Percentiles rank a stretch among this genome's conserved stretches.
Conservation (phyloP, 2,888 invertebrate genomes). For the Lasioglossum figueresi region DNA sequence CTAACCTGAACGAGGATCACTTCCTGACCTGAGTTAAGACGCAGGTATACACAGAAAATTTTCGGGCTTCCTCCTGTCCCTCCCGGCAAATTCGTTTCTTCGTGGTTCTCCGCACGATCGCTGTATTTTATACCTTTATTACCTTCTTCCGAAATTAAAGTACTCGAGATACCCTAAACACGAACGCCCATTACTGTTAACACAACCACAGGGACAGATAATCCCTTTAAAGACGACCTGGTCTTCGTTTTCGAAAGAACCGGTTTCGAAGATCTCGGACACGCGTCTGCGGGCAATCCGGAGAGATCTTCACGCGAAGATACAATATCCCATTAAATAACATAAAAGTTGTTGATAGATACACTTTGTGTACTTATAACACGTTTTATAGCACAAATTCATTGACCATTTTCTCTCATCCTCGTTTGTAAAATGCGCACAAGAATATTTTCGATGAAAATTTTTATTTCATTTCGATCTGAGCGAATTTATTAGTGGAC, state of each 20-base stretch:
- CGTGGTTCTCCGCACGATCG: neutral
- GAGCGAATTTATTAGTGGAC: neutral
- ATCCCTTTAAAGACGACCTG: neutral
- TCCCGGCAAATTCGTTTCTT: neutral
- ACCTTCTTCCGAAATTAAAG: neutral
- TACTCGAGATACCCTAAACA: neutral
- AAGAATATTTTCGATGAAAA: no score
- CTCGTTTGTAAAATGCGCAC: neutral
- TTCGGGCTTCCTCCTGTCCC: neutral
- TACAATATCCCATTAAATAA: neutral
- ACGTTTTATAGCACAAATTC: neutral
- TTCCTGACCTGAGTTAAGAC: constrained; percentile 12
- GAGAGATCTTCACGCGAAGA: neutral
- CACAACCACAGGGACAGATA: neutral
- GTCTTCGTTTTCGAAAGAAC: constrained; percentile 2
- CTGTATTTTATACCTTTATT: neutral
- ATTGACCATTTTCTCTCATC: neutral
- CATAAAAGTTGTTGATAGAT: neutral
- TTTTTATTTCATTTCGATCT: neutral
- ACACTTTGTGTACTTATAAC: neutral
- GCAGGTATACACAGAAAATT: neutral
- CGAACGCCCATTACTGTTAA: neutral
- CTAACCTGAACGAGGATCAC: constrained; percentile 1
- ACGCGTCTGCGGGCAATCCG: neutral
- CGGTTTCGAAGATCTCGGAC: neutral